Conservation (phyloP, 2,888 invertebrate genomes). For the Parascotia fuliginaria region DNA sequence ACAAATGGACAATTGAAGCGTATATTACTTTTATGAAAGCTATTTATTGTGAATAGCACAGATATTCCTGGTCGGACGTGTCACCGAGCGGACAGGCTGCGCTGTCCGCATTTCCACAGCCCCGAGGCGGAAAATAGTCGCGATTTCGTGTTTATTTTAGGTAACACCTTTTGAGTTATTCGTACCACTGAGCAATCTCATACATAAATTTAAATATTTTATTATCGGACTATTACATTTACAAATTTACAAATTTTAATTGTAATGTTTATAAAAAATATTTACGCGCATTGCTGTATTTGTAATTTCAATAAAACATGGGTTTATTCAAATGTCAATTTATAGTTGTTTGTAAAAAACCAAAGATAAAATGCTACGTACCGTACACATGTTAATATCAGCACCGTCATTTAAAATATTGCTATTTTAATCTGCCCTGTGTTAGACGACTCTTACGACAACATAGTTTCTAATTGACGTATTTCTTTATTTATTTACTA, state of each 20-base stretch:
- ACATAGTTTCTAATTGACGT: too few relatives aligned
- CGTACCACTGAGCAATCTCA: conserved; percentile 40
- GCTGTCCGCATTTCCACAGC: conserved; percentile 64
- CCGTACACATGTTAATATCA: too few relatives aligned
- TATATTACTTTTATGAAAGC: conserved; percentile 47
- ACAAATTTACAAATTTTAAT: too few relatives aligned
- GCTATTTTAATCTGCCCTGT: too few relatives aligned
- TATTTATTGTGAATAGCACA: conserved; percentile 53
- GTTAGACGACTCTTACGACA: too few relatives aligned
- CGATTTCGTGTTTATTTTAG: conserved; percentile 72
- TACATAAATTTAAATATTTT: conserved; percentile 14
- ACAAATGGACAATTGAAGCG: conserved; percentile 27
- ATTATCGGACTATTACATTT: conserved; percentile 2
- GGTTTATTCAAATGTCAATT: too few relatives aligned
- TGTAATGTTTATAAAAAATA: neutral
- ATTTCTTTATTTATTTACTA: too few relatives aligned
- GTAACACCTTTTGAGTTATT: conserved; percentile 63
- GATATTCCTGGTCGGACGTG: conserved; percentile 64
- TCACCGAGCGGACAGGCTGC: conserved; percentile 61
- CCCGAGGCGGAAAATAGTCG: conserved; percentile 62
- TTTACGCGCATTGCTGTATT: neutral
- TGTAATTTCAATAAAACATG: too few relatives aligned
- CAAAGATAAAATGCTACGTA: too few relatives aligned
- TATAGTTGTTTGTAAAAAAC: too few relatives aligned
- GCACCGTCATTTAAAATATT: too few relatives aligned